Conservation (phyloP, 2,888 invertebrate genomes). For the Andrena chrysosceles region DNA sequence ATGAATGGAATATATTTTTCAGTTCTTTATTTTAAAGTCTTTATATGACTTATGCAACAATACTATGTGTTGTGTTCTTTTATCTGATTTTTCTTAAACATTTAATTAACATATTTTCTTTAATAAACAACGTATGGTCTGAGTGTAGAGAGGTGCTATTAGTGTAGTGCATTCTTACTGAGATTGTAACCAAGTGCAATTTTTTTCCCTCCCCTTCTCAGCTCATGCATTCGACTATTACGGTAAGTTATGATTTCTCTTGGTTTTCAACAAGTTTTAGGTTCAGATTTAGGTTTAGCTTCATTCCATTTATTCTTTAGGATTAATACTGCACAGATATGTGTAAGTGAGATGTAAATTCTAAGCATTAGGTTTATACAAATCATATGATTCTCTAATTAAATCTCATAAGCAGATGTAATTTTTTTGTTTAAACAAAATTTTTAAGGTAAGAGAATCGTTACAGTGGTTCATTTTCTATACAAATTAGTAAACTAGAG, state of each 20-base stretch:
- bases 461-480: conserved; percentile 17
- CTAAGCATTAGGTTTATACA: conserved; percentile 25
- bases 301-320: conserved; percentile 58
- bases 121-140: conserved; percentile 62
- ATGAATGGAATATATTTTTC: conserved; percentile 8
- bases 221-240: conserved; percentile 99
- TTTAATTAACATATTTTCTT: conserved; percentile 30
- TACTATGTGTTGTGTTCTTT: conserved; percentile 15
- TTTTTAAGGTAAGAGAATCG: conserved; percentile 48
- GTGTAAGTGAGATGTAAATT: conserved; percentile 29
- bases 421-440: conserved; percentile 37
- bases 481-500: conserved; percentile 37
- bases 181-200: conserved; percentile 83
- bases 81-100: conserved; percentile 23
- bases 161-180: conserved; percentile 73
- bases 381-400: conserved; percentile 19
- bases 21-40: background rate
- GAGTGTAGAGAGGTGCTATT: conserved; percentile 80
- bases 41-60: background rate
- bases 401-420: conserved; percentile 23
- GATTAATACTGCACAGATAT: conserved; percentile 43
- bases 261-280: conserved; percentile 82
- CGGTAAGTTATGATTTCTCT: conserved; percentile 97
- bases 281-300: conserved; percentile 74
- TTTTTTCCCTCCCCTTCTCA: conserved; percentile 86